phyloP scores from a whole-genome alignment of 2,888 invertebrate species.

The Timema cristinae region DNA sequence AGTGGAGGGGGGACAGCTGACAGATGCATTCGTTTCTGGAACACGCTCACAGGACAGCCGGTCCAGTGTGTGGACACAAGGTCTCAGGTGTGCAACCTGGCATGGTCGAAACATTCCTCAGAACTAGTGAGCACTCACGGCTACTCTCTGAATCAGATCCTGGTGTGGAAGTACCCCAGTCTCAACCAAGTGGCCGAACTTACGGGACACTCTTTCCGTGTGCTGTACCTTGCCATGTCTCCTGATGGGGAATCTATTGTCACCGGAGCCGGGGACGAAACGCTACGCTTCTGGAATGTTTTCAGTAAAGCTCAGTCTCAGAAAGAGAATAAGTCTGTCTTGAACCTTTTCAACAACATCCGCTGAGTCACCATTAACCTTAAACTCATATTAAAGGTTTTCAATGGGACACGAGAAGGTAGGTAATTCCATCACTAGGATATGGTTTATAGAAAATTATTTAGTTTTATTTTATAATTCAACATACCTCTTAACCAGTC shows the following conservation, averaged over 20 bases:
- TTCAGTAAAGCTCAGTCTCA: conserved; percentile 95
- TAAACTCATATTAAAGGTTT: no score
- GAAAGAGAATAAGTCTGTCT: conserved; percentile 87
- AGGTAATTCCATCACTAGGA: no score
- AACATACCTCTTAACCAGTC: no score
- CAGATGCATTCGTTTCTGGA: conserved; percentile 95
- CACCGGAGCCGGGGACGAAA: conserved; percentile 97
- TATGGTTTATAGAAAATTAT: no score
- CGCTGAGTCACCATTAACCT: conserved; percentile 49
- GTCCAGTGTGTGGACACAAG: conserved; percentile 98
- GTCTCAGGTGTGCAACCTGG: conserved; percentile 97
- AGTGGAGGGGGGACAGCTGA: conserved; percentile 99
- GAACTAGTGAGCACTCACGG: conserved; percentile 82
- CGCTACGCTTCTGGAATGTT: conserved; percentile 96
- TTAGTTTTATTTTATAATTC: no score
- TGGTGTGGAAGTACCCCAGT: conserved; percentile 98
- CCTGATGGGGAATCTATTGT: conserved; percentile 98
- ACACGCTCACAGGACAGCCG: conserved; percentile 94
- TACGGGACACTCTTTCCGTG: conserved; percentile 94
- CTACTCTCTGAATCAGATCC: conserved; percentile 96
- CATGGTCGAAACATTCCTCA: conserved; percentile 97
- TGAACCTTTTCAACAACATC: conserved; percentile 87
- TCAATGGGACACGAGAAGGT: no score
- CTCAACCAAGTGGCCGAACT: conserved; percentile 94
- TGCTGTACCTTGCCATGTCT: conserved; percentile 91